These are phyloP conservation scores for Polydrusus cervinus DNA, from an alignment of 2,888 invertebrate species.

Conservation along the genomic window DNA sequence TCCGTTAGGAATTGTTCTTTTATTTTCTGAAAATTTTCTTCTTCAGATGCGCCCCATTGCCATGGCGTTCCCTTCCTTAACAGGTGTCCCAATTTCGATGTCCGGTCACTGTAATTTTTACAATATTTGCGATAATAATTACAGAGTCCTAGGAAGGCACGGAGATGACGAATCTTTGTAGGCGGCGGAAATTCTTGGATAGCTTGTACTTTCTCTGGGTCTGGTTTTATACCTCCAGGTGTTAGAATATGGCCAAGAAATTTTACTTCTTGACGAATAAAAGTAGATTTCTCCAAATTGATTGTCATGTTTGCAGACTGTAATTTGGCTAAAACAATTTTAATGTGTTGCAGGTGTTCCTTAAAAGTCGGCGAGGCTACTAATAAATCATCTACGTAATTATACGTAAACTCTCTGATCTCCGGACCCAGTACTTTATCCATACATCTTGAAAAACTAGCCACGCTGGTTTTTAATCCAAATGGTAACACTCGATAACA, in stretches of 20 bases:
- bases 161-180: slow-evolving; percentile 41
- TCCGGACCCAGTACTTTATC: slow-evolving; percentile 57
- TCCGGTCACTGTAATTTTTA: slow-evolving; percentile 47
- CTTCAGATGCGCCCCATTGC: slow-evolving; percentile 26
- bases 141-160: slow-evolving; percentile 53
- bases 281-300: slow-evolving; percentile 58
- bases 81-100: slow-evolving; percentile 44
- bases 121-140: slow-evolving; percentile 53
- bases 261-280: slow-evolving; percentile 47
- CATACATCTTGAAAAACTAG: slow-evolving; percentile 53
- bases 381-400: slow-evolving; percentile 63
- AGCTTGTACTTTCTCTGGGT: slow-evolving; percentile 54
- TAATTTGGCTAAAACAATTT: slow-evolving; percentile 54
- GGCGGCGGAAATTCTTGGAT: slow-evolving; percentile 50
- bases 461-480: slow-evolving; percentile 59
- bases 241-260: slow-evolving; percentile 59
- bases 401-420: slow-evolving; percentile 56
- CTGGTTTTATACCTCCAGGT: slow-evolving; percentile 53
- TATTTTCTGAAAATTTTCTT: slow-evolving; percentile 45
- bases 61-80: slow-evolving; percentile 47
- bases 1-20: slow-evolving; percentile 46
- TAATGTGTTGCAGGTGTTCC: slow-evolving; percentile 56
- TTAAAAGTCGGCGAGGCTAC: slow-evolving; percentile 58
- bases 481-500: slow-evolving; percentile 62
- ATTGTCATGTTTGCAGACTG: slow-evolving; percentile 57